Evolutionary conservation across 2,797 vertebrate genomes (phyloP), one percentile per base, ranked within the genome.

Genomic region (Alectoris magna): DNA sequence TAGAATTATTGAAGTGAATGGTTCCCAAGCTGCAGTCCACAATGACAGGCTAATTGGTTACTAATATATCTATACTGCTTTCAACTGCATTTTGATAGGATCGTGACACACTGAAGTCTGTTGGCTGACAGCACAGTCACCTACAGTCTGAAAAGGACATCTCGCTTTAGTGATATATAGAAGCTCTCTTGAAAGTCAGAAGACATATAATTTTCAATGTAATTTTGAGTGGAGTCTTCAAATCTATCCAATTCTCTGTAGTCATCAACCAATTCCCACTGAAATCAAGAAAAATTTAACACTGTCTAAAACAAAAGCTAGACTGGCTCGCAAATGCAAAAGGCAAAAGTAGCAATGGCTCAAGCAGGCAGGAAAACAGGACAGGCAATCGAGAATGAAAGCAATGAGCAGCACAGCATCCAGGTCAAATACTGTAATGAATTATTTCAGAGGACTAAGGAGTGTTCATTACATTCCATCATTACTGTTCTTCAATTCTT

Each of bases 51-150:
- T 46, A 85, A 85, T 2, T 62, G 27, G 29, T 80, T 23, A 27
- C 21, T 53, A 70, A 11, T 64, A 56, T 0, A 0, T 31, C 38
- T 7, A 59, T 0, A 2, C 9, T 12, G 12, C 44, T 94, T 81
- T 66, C 71, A 86, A 31, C 26, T 24, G 59, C 23, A 21, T 69
- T 85, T 85, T 72, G 44, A 43, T 22, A 77, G 23, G 34, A 91
- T 53, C 0, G 2, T 21, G 51, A 76, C 13, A 8, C 6, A 6
- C 26, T 60, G 39, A 43, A 48, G 69, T 66, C 76, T 83, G 41
- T 46, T 85, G 53, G 60, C 24, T 67, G 48, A 64, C 56, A 76
- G 31, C 31, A 78, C 8, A 36, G 67, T 49, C 48, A 55, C 31
- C 44, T 71, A 19, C 34, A 59, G 38, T 24, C 58, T 77, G 66